A percentile compares a stretch with the other conserved stretches of the same genome.
These are phyloP conservation scores for Chymomyza procnemis DNA, from an alignment of 2,888 invertebrate species.

Conservation along the genomic window DNA sequence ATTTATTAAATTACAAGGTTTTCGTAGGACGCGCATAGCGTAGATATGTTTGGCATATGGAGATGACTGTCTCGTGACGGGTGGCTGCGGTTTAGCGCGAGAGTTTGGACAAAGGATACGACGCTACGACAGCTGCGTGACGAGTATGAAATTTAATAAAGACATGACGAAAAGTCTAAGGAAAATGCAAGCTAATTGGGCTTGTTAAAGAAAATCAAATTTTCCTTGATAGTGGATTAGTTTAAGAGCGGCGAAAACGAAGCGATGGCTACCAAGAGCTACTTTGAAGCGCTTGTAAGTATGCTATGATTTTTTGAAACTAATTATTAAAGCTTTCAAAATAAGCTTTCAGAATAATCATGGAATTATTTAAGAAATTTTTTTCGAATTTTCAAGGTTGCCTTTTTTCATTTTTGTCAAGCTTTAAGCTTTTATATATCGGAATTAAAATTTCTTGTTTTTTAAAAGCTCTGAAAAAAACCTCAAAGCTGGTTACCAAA, in stretches of 20 bases:
- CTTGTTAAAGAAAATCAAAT: constrained; percentile 8
- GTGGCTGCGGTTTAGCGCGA: neutral
- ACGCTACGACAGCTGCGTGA: constrained; percentile 39
- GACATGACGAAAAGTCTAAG: constrained; percentile 56
- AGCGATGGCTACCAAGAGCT: too few relatives aligned
- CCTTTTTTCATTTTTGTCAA: too few relatives aligned
- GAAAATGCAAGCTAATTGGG: constrained; percentile 61
- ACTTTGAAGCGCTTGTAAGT: too few relatives aligned
- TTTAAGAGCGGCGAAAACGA: neutral
- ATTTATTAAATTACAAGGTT: constrained; percentile 65
- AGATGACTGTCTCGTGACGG: neutral
- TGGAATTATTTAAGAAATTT: too few relatives aligned
- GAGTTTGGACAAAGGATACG: constrained; percentile 25
- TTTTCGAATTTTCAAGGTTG: too few relatives aligned
- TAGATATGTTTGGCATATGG: neutral
- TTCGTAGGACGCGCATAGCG: constrained; percentile 24
- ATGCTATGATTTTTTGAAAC: too few relatives aligned
- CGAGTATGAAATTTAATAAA: constrained; percentile 64
- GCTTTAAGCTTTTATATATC: too few relatives aligned
- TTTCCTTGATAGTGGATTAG: neutral
- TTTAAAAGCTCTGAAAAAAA: too few relatives aligned
- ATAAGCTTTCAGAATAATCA: too few relatives aligned
- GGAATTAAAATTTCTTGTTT: too few relatives aligned
- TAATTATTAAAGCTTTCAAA: too few relatives aligned
- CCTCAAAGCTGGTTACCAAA: too few relatives aligned